Evolutionary conservation across 2,888 invertebrate species (phyloP), one percentile per base, ranked within the genome.

Genomic region (Alitta virens): DNA sequence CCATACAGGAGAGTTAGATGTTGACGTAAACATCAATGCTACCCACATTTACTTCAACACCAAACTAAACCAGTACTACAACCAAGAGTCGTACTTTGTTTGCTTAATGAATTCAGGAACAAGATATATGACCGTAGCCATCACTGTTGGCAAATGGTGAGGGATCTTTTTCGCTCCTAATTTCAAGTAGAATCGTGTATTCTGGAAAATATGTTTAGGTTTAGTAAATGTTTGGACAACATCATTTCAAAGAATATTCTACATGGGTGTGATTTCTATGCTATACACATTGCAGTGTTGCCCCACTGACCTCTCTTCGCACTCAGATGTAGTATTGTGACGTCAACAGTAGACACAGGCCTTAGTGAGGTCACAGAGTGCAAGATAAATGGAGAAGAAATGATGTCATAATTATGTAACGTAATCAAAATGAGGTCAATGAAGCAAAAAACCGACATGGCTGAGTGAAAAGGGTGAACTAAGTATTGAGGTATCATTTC

Each of bases 11-110:
- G 96, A 97, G 78, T 91, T 94, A 68, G 94, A 96, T 80, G 96
- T 96, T 0, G 92, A 95, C 43, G 78, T 81, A n/a, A 58, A 56
- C 12, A 94, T 98, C 43, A 97, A 97, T 77, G 92, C 94, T 76
- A 98, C 97, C 0, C 96, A 97, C 77, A 94, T 98, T 40, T 91
- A 94, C 72, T 96, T 96, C 83, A 94, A 91, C 0, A 94, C 91
- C 83, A 91, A 91, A 81, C 94, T 95, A 0, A 96, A 97, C 82
- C 92, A 91, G 70, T 81, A 74, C 70, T 75, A 69, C 62, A 80
- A 87, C 92, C 73, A 79, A 71, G 72, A 88, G 87, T 94, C 93
- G 0, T 93, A 94, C 78, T 97, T 96, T 80, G 91, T 95, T 7
- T 98, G 98, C 83, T 89, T 92, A 66, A 94, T 97, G 83, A 91